Evolutionary conservation across 2,797 vertebrate genomes (phyloP), one percentile per base, ranked within the genome.

Genomic region (Heliangelus exortis): DNA sequence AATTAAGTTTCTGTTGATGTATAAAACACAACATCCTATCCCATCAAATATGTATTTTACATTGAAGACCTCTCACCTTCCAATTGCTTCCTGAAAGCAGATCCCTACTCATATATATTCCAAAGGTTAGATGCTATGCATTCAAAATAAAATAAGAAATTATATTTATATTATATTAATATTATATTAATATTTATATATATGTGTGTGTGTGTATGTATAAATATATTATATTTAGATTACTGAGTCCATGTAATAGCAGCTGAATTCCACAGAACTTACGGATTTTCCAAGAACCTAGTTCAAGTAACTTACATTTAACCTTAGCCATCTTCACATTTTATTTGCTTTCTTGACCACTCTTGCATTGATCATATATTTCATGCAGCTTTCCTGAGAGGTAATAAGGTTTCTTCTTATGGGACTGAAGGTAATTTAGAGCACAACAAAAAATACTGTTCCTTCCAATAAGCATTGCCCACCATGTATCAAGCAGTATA

Each of bases 271-370:
- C 50, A 63, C 31, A 36, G 45, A 87, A 71, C 59, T n/a, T 20
- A 73, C 6, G 9, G 33, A 21, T 82, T 80, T 74, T 84, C 65
- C 0, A 3, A 73, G 33, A 84, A 84, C 12, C 25, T 84, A 25
- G 22, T 87, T 89, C 29, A 61, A 48, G 26, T 39, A 12, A 8
- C 19, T 45, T 67, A 81, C n/a, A 25, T 89, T 86, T 91, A 73
- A 74, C 25, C 39, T 31, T 54, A 53, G 36, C 53, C 15, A 29
- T 67, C 21, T n/a, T 87, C 19, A 31, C n/a, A 19, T 71, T 90
- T 86, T 68, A 62, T 78, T 90, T 95, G 53, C 41, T 89, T 89
- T 85, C 74, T 84, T 84, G 45, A 84, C 81, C 65, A 48, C 14
- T 4, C 23, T 80, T 55, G 26, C 0, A 19, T 23, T 61, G 72